phyloP scores from a whole-genome alignment of 2,888 invertebrate species.

The Aricia artaxerxes region DNA sequence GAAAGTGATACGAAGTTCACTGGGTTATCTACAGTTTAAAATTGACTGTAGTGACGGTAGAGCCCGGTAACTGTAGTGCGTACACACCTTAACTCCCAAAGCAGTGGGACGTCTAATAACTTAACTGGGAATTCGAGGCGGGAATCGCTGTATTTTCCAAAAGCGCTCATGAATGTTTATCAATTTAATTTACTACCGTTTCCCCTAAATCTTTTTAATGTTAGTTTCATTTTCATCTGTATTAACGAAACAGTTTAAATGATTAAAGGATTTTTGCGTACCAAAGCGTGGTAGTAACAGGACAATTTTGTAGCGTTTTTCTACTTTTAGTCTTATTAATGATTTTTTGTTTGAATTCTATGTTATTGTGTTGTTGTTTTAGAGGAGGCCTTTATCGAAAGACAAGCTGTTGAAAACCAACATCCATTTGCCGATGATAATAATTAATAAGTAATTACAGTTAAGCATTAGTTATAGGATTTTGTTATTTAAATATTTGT shows the following conservation, averaged over 20 bases:
- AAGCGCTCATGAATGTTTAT: conserved; percentile 19
- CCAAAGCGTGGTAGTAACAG: background rate
- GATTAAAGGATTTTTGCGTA: background rate
- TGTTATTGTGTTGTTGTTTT: no score
- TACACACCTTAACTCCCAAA: background rate
- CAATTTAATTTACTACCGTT: conserved; percentile 11
- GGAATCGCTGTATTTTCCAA: conserved; percentile 14
- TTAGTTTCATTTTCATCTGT: conserved; percentile 21
- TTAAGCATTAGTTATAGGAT: no score
- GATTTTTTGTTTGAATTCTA: no score
- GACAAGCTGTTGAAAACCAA: no score
- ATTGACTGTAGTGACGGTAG: no score
- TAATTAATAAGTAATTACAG: no score
- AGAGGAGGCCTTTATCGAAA: no score
- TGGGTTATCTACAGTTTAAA: background rate
- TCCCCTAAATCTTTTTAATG: conserved; percentile 21
- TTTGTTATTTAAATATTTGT: no score
- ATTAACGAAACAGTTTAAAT: conserved; percentile 1
- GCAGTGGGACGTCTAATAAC: conserved; percentile 23
- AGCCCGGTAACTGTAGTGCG: background rate
- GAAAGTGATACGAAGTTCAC: no score
- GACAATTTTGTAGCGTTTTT: background rate
- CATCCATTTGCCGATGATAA: no score
- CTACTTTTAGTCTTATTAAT: no score
- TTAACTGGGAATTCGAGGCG: conserved; percentile 26